These are phyloP conservation scores for Pasiphila rectangulata DNA, from an alignment of 2,888 invertebrate genomes.

Conservation along the genomic window DNA sequence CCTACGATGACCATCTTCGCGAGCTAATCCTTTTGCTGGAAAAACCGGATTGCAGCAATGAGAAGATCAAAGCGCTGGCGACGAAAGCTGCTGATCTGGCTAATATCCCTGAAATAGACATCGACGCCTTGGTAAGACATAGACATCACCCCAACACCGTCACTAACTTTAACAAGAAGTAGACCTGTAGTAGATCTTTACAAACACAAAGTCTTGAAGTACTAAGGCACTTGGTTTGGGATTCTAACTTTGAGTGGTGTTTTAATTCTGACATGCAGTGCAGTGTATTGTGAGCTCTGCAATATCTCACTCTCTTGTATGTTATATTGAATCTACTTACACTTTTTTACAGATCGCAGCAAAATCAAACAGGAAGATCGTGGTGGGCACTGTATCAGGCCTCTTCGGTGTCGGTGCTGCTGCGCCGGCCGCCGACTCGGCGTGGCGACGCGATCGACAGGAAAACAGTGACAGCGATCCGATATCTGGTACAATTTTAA, in stretches of 20 bases:
- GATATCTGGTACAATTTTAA: slow-evolving; percentile 66
- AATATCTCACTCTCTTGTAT: no score
- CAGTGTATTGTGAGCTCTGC: no score
- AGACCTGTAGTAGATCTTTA: no score
- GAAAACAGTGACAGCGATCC: slow-evolving; percentile 84
- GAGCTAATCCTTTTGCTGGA: slow-evolving; percentile 83
- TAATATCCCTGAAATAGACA: slow-evolving; percentile 73
- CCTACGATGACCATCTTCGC: slow-evolving; percentile 81
- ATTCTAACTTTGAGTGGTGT: no score
- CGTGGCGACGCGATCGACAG: slow-evolving; percentile 65
- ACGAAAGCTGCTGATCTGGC: slow-evolving; percentile 82
- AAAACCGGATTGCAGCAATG: slow-evolving; percentile 53
- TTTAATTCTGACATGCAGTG: no score
- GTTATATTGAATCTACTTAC: background rate
- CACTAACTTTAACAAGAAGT: no score
- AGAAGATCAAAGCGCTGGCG: slow-evolving; percentile 81
- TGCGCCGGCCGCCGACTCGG: slow-evolving; percentile 64
- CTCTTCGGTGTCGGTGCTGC: slow-evolving; percentile 73
- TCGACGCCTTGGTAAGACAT: slow-evolving; percentile 59
- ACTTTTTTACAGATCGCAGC: slow-evolving; percentile 47
- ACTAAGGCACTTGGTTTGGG: no score
- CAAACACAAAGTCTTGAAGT: no score
- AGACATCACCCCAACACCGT: no score
- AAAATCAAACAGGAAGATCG: slow-evolving; percentile 63
- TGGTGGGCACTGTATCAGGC: slow-evolving; percentile 69